Evolutionary conservation across 2,113 vertebrate species (phyloP).

Genomic region (Glaucomys volans): DNA sequence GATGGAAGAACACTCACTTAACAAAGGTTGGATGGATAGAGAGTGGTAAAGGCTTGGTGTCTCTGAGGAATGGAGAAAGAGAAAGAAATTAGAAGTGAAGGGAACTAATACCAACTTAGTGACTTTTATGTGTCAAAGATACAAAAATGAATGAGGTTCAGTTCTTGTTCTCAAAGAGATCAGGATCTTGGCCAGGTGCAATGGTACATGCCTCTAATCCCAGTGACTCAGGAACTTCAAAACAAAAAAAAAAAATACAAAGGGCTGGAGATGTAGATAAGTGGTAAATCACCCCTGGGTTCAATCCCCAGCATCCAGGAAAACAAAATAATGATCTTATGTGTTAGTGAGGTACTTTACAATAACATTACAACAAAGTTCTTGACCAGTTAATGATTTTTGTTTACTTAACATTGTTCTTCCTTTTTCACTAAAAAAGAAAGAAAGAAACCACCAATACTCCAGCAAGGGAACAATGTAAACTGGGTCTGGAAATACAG

Average conservation of each 20-base stretch:
- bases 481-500: background rate
- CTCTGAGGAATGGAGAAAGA: background rate
- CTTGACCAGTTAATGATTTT: background rate
- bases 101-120: background rate
- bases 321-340: background rate
- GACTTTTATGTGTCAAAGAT: background rate
- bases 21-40: background rate
- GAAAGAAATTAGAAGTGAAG: background rate
- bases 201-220: too few relatives aligned
- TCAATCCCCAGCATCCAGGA: too few relatives aligned
- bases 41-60: background rate
- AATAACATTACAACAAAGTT: background rate
- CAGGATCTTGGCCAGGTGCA: background rate
- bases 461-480: background rate
- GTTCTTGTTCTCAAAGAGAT: conserved; percentile 19
- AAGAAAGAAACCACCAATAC: background rate
- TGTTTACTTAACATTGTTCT: background rate
- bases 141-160: background rate
- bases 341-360: background rate
- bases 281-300: too few relatives aligned
- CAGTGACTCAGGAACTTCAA: too few relatives aligned
- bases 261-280: too few relatives aligned
- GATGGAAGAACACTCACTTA: conserved; percentile 41
- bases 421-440: background rate
- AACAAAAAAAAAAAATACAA: too few relatives aligned